Evolutionary conservation across 2,113 vertebrate genomes (phyloP).

Genomic region (Solea solea): DNA sequence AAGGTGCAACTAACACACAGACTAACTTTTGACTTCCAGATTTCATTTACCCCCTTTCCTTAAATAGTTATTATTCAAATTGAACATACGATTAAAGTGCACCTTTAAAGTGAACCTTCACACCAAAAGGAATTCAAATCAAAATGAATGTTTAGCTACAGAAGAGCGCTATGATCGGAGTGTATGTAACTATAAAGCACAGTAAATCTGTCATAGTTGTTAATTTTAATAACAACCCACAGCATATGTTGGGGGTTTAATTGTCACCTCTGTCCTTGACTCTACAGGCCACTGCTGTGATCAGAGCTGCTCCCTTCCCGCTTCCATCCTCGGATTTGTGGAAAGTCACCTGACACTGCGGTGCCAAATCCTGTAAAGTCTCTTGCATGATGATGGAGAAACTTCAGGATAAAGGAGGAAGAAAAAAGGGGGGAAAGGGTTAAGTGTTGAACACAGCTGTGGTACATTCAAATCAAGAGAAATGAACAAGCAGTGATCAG

Average conservation of each 20-base stretch:
- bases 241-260: constrained; percentile 23
- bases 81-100: not conserved
- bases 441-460: not conserved
- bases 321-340: constrained; percentile 95
- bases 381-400: constrained; percentile 90
- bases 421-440: not conserved
- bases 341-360: constrained; percentile 90
- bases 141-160: not conserved
- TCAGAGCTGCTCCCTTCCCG: constrained; percentile 95
- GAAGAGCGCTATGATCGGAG: not conserved
- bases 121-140: not conserved
- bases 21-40: not conserved
- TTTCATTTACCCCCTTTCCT: not conserved
- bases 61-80: not conserved
- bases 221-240: not conserved
- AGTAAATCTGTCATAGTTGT: not conserved
- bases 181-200: not conserved
- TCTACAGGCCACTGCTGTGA: constrained; percentile 94
- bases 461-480: not conserved
- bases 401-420: constrained; percentile 68
- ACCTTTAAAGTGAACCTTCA: not conserved
- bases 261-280: constrained; percentile 74
- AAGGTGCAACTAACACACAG: not conserved
- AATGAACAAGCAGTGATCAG: not conserved
- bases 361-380: constrained; percentile 88